Percentiles rank a stretch among this genome's conserved stretches.
Conservation (phyloP, 2,797 vertebrate species). For the Sebastiscus albofasciatus region DNA sequence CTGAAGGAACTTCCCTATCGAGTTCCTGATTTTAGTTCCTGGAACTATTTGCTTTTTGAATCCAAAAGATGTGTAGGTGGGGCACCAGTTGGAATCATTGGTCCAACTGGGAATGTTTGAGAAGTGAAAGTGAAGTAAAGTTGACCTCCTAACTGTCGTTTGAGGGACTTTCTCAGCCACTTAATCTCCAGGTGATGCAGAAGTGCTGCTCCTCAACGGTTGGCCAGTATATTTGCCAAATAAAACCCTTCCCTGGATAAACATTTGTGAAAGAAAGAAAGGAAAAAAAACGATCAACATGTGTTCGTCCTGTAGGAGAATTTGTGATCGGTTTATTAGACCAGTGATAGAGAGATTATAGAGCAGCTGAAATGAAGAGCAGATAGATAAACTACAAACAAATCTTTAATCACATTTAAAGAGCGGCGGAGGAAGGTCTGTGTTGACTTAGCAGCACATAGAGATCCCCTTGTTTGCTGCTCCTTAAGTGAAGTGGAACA, state of each 20-base stretch:
- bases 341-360: conserved; percentile 30
- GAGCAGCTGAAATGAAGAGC: conserved; percentile 35
- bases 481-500: conserved; percentile 71
- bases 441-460: conserved; percentile 70
- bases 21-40: conserved; percentile 8
- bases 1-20: conserved; percentile 1
- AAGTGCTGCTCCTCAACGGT: conserved; percentile 27
- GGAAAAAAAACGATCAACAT: conserved; percentile 25
- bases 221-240: conserved; percentile 38
- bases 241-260: conserved; percentile 52
- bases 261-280: conserved; percentile 35
- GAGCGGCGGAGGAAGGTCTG: conserved; percentile 43
- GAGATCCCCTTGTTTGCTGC: conserved; percentile 70
- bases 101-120: neutral
- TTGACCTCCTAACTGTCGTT: neutral
- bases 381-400: conserved; percentile 58
- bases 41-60: neutral
- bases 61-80: neutral
- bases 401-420: conserved; percentile 57
- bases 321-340: conserved; percentile 27
- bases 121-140: neutral
- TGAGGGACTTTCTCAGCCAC: conserved; percentile 13
- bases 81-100: neutral
- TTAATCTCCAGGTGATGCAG: conserved; percentile 33
- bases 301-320: conserved; percentile 3